Conservation (phyloP, 2,888 invertebrate genomes). For the Epicampocera succincta region DNA sequence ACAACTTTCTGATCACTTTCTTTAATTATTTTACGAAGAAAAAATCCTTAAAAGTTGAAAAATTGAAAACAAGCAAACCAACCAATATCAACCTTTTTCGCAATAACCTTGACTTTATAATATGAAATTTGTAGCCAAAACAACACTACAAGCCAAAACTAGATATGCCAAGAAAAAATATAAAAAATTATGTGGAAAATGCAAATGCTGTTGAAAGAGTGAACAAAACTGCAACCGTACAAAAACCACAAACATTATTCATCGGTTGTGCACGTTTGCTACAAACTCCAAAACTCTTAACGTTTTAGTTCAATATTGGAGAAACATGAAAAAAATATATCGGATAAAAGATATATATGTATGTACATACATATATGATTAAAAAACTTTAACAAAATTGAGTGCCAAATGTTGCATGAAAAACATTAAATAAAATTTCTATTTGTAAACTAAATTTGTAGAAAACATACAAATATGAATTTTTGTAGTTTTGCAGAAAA, state of each 20-base stretch:
- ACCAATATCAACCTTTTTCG: slow-evolving; percentile 18
- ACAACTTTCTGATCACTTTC: slow-evolving; percentile 16
- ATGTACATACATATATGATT: no score
- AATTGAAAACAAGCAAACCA: slow-evolving; percentile 8
- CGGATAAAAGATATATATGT: not conserved
- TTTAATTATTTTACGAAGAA: slow-evolving; percentile 20
- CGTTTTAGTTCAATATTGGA: slow-evolving; percentile 39
- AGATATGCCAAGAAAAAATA: slow-evolving; percentile 38
- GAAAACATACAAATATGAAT: slow-evolving; percentile 6
- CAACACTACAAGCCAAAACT: slow-evolving; percentile 30
- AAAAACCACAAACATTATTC: slow-evolving; percentile 55
- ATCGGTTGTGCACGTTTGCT: slow-evolving; percentile 2
- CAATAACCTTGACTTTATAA: slow-evolving; percentile 66
- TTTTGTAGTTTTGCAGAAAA: slow-evolving; percentile 1
- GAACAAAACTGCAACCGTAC: slow-evolving; percentile 7
- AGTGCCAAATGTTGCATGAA: slow-evolving; percentile 60
- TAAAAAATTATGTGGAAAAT: not conserved
- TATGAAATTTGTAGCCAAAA: slow-evolving; percentile 54
- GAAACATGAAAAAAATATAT: slow-evolving; percentile 2
- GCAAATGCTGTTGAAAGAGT: slow-evolving; percentile 15
- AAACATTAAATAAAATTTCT: slow-evolving; percentile 22
- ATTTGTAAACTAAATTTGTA: slow-evolving; percentile 1
- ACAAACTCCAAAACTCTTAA: slow-evolving; percentile 47
- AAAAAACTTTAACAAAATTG: slow-evolving; percentile 24
- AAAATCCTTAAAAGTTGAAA: not conserved